Conservation (phyloP, 2,888 invertebrate species). For the Lymantria dispar region DNA sequence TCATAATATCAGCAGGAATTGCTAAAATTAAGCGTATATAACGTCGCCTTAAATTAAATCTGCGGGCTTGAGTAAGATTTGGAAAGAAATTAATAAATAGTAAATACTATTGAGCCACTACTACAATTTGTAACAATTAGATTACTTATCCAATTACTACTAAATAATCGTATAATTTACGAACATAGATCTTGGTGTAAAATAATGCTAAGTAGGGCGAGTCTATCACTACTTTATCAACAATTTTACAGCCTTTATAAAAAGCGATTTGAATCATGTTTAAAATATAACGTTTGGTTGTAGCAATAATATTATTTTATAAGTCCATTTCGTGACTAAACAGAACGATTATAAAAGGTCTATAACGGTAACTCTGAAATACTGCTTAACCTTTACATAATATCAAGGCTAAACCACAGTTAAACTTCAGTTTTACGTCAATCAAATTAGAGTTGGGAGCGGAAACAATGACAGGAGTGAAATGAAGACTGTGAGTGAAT, state of each 20-base stretch:
- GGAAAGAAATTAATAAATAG: too few relatives aligned
- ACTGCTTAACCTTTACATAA: slow-evolving; percentile 19
- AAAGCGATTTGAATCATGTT: background rate
- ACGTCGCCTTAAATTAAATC: too few relatives aligned
- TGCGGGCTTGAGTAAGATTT: too few relatives aligned
- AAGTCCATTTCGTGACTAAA: slow-evolving; percentile 12
- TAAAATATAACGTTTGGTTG: background rate
- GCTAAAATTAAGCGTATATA: too few relatives aligned
- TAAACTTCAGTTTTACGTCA: slow-evolving; percentile 8
- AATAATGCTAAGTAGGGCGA: slow-evolving; percentile 3
- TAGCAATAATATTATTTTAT: slow-evolving; percentile 1
- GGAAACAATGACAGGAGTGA: background rate
- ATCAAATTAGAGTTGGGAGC: slow-evolving; percentile 16
- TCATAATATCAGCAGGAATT: too few relatives aligned
- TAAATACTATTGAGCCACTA: too few relatives aligned
- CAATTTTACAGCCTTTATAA: background rate
- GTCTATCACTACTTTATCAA: background rate
- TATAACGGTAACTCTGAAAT: slow-evolving; percentile 11
- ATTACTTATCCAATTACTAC: too few relatives aligned
- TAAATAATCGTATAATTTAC: too few relatives aligned
- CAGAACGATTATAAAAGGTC: slow-evolving; percentile 7
- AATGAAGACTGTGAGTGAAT: background rate
- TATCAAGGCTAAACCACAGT: slow-evolving; percentile 23
- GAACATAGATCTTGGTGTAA: background rate
- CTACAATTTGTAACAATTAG: too few relatives aligned